A percentile compares a stretch with the other conserved stretches of the same genome.
These are phyloP conservation scores for Chaetogeoica ovagalla DNA, from an alignment of 2,888 invertebrate species.

Conservation along the genomic window DNA sequence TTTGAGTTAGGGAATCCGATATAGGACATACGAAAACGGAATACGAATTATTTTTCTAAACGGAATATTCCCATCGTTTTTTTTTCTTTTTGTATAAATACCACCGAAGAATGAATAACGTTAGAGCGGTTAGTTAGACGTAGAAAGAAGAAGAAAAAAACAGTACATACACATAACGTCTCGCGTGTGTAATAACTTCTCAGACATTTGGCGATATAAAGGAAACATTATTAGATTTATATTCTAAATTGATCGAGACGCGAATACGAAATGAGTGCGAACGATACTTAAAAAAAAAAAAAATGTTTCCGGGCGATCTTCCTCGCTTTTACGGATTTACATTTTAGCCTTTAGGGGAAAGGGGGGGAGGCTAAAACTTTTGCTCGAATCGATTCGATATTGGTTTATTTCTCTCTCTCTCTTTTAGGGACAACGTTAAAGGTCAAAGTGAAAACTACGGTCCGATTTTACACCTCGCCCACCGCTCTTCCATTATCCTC, in stretches of 20 bases:
- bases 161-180: not conserved
- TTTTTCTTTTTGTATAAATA: no score
- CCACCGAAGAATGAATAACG: no score
- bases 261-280: constrained; percentile 49
- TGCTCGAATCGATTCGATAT: constrained; percentile 39
- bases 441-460: constrained; percentile 51
- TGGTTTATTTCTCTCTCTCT: constrained; percentile 6
- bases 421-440: constrained; percentile 31
- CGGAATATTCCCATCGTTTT: no score
- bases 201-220: constrained; percentile 6
- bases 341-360: constrained; percentile 40
- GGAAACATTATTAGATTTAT: constrained; percentile 45
- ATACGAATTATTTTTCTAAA: no score
- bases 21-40: no score
- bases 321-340: constrained; percentile 23
- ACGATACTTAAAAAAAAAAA: constrained; percentile 33
- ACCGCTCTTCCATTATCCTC: not conserved
- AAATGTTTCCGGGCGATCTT: constrained; percentile 43
- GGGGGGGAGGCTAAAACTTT: constrained; percentile 35
- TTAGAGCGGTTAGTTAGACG: no score
- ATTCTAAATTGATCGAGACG: constrained; percentile 48
- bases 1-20: no score
- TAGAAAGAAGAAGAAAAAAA: not conserved
- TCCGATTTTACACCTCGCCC: constrained; percentile 28
- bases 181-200: constrained; percentile 17